Conservation (phyloP, 2,888 invertebrate genomes). For the Pogonocherus hispidulus region DNA sequence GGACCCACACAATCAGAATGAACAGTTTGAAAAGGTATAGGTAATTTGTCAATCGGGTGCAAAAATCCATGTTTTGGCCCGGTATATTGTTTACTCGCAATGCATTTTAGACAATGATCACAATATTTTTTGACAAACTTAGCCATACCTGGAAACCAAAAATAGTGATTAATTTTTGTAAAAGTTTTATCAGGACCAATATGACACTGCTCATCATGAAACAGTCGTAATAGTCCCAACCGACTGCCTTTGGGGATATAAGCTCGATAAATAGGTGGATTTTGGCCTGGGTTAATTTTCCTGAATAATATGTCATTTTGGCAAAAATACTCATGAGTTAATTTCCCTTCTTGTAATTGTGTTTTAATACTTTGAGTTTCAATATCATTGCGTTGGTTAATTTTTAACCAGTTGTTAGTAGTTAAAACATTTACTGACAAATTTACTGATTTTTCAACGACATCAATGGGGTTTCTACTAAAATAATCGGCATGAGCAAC, state of each 20-base stretch:
- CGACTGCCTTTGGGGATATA: slow-evolving; percentile 42
- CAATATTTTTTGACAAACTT: slow-evolving; percentile 35
- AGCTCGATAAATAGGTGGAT: slow-evolving; percentile 30
- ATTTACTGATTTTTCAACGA: not conserved
- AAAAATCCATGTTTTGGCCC: slow-evolving; percentile 12
- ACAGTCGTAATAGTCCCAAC: slow-evolving; percentile 38
- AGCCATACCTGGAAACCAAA: slow-evolving; percentile 36
- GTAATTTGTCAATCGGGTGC: slow-evolving; percentile 62
- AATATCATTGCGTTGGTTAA: slow-evolving; percentile 21
- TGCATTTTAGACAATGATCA: slow-evolving; percentile 25
- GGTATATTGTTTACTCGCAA: slow-evolving; percentile 9
- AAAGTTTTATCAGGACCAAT: slow-evolving; percentile 37
- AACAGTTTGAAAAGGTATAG: slow-evolving; percentile 61
- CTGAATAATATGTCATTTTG: slow-evolving; percentile 34
- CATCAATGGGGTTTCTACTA: slow-evolving; percentile 24
- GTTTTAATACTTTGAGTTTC: slow-evolving; percentile 28
- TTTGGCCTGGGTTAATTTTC: slow-evolving; percentile 31
- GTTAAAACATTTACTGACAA: slow-evolving; percentile 5
- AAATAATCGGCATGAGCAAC: slow-evolving; percentile 42
- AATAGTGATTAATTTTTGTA: slow-evolving; percentile 31
- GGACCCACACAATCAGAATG: slow-evolving; percentile 53
- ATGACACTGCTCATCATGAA: slow-evolving; percentile 43
- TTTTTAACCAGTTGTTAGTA: slow-evolving; percentile 34
- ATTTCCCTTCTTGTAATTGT: slow-evolving; percentile 24
- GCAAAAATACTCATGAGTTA: slow-evolving; percentile 26